Conservation (phyloP, 1,140 invertebrate genomes). For the Laupala kohalensis region DNA sequence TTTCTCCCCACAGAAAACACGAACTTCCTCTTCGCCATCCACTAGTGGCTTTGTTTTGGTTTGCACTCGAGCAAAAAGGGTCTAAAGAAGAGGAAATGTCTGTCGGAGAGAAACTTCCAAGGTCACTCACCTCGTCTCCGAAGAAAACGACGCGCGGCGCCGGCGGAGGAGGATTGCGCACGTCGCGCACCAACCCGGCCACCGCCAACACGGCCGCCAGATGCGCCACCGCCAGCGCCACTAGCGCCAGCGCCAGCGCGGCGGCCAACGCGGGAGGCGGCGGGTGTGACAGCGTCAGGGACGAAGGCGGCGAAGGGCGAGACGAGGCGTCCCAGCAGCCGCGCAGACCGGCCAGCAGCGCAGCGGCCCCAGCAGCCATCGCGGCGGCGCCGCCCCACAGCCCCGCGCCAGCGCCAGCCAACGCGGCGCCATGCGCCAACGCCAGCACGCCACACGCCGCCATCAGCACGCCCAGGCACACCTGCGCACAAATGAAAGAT, state of each 20-base stretch:
- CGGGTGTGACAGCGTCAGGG: slow-evolving; percentile 7
- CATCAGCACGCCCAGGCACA: slow-evolving; percentile 40
- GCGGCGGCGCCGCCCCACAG: slow-evolving; percentile 45
- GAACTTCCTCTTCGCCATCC: too few species aligned
- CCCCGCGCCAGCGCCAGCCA: slow-evolving; percentile 41
- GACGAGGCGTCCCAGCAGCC: slow-evolving; percentile 29
- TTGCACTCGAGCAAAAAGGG: too few species aligned
- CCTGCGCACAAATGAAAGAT: slow-evolving; percentile 30
- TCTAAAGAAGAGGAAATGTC: too few species aligned
- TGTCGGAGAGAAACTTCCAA: too few species aligned
- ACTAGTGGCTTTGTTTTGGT: too few species aligned
- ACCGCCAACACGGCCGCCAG: slow-evolving; percentile 41
- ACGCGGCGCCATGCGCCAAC: slow-evolving; percentile 37
- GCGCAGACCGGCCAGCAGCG: slow-evolving; percentile 39
- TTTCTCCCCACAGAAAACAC: too few species aligned
- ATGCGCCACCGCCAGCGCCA: slow-evolving; percentile 41
- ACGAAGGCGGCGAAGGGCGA: background rate
- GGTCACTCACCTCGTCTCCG: background rate
- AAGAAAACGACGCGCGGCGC: background rate
- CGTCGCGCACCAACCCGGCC: slow-evolving; percentile 40
- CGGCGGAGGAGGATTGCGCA: slow-evolving; percentile 11
- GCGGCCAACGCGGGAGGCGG: slow-evolving; percentile 12
- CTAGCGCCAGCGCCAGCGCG: slow-evolving; percentile 17
- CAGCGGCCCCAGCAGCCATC: slow-evolving; percentile 37
- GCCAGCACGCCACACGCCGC: slow-evolving; percentile 38